phyloP scores from a whole-genome alignment of 2,113 vertebrate species.

The Manacus vitellinus region DNA sequence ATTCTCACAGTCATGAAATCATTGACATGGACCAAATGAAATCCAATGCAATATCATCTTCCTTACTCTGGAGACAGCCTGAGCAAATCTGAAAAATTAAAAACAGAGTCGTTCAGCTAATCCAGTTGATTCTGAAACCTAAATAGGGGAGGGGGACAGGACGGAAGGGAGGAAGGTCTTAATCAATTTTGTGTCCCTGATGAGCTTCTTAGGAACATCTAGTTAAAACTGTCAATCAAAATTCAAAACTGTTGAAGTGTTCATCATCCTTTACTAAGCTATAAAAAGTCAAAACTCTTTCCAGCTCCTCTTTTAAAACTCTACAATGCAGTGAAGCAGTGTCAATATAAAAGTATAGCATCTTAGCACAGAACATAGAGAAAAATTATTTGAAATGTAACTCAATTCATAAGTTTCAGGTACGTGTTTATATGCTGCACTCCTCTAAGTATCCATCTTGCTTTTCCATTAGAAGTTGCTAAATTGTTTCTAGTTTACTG shows the following conservation, averaged over 20 bases:
- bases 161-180: neutral
- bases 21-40: neutral
- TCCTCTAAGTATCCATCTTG: neutral
- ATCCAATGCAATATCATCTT: neutral
- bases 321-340: neutral
- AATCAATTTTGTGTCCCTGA: constrained; percentile 18
- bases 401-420: neutral
- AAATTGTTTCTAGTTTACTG: neutral
- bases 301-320: neutral
- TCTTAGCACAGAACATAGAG: neutral
- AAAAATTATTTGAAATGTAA: neutral
- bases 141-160: neutral
- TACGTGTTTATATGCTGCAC: neutral
- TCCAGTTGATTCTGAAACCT: neutral
- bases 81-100: constrained; percentile 27
- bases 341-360: neutral
- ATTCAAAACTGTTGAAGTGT: neutral
- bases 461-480: neutral
- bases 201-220: neutral
- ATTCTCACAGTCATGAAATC: neutral
- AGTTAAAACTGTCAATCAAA: constrained; percentile 10
- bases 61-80: neutral
- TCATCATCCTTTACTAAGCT: neutral
- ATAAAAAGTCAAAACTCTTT: neutral
- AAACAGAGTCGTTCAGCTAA: neutral